Evolutionary conservation across 1,140 invertebrate species (phyloP).

Genomic region (Ostrea edulis): DNA sequence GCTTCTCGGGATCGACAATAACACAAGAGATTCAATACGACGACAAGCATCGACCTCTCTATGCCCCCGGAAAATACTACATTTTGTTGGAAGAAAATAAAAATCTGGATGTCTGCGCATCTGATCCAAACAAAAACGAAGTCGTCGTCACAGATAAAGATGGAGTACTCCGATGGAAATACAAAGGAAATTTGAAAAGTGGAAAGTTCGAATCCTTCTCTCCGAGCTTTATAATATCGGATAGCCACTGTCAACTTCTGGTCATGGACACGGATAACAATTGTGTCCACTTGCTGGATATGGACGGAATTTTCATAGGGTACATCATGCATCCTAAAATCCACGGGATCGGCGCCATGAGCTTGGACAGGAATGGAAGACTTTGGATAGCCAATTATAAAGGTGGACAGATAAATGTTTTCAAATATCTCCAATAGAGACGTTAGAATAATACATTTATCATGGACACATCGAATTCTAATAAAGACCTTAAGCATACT

Average conservation of each 20-base stretch:
- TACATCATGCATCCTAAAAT: conserved; percentile 6
- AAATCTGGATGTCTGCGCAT: conserved; percentile 9
- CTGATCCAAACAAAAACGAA: conserved; percentile 25
- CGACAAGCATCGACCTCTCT: not conserved
- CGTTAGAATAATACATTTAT: not conserved
- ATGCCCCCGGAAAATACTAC: not conserved
- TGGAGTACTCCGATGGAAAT: not conserved
- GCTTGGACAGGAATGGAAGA: not conserved
- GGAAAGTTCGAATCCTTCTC: conserved; percentile 13
- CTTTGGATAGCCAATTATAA: conserved; percentile 19
- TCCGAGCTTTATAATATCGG: not conserved
- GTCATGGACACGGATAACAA: conserved; percentile 16
- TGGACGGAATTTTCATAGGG: not conserved
- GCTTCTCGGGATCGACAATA: not conserved
- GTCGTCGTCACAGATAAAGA: conserved; percentile 1
- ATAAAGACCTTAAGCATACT: no score
- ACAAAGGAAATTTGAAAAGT: not conserved
- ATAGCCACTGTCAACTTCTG: not conserved
- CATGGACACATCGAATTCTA: not conserved
- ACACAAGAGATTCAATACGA: conserved; percentile 7
- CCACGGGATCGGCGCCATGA: conserved; percentile 7
- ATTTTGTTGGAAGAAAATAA: conserved; percentile 10
- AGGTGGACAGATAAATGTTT: not conserved
- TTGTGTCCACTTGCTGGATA: not conserved
- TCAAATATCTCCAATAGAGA: conserved; percentile 13